Evolutionary conservation across 2,888 invertebrate genomes (phyloP).

Genomic region (Caenorhabditis afra): DNA sequence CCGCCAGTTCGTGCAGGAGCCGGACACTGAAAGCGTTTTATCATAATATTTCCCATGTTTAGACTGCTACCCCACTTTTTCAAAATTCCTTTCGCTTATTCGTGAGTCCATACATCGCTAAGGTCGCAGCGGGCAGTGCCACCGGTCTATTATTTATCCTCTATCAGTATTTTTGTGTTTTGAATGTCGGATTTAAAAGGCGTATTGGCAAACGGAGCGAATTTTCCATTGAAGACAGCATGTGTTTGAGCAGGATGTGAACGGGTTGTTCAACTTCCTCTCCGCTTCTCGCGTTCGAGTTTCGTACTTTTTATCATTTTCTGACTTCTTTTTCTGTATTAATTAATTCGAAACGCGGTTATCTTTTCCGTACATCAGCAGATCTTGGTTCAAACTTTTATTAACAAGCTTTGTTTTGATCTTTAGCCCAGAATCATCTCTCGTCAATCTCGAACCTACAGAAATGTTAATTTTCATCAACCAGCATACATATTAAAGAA

Average conservation of each 20-base stretch:
- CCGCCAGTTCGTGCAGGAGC: conserved; percentile 57
- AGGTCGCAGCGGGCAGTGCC: conserved; percentile 15
- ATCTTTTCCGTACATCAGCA: not conserved
- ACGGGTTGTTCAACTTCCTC: conserved; percentile 9
- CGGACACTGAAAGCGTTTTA: conserved; percentile 18
- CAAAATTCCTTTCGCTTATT: not conserved
- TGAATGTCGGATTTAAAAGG: too few relatives aligned
- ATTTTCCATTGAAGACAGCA: too few relatives aligned
- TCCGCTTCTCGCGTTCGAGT: not conserved
- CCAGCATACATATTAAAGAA: not conserved
- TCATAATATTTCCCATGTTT: too few relatives aligned
- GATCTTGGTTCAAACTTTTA: too few relatives aligned
- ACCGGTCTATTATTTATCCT: not conserved
- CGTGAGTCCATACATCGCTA: conserved; percentile 1
- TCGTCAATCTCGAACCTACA: not conserved
- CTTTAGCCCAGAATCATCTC: not conserved
- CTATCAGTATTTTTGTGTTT: too few relatives aligned
- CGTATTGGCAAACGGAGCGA: too few relatives aligned
- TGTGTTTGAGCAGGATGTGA: not conserved
- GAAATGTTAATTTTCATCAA: conserved; percentile 9
- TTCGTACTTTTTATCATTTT: not conserved
- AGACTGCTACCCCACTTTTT: too few relatives aligned
- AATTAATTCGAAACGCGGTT: not conserved
- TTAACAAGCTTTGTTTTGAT: too few relatives aligned
- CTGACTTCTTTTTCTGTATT: not conserved